Conservation (phyloP, 2,888 invertebrate genomes). For the Stenolophus ochropezus region DNA sequence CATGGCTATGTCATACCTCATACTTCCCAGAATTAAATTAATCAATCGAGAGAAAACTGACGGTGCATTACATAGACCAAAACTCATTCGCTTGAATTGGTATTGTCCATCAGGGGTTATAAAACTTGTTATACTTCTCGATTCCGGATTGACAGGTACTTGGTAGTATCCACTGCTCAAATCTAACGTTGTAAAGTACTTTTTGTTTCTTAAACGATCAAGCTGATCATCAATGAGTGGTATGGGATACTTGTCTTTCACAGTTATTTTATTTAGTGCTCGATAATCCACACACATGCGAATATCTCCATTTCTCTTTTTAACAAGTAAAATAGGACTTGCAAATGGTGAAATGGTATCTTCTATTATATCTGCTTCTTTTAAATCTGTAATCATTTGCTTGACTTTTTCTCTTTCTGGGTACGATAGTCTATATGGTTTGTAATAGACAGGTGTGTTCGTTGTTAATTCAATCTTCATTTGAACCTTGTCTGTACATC, state of each 20-base stretch:
- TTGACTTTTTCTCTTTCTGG: too few relatives aligned
- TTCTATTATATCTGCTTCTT: conserved; percentile 61
- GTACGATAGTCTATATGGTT: too few relatives aligned
- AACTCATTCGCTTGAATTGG: conserved; percentile 67
- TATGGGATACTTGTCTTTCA: conserved; percentile 66
- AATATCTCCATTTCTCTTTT: conserved; percentile 64
- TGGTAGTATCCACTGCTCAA: conserved; percentile 67
- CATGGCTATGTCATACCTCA: background rate
- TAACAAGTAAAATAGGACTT: conserved; percentile 61
- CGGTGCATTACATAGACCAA: conserved; percentile 68
- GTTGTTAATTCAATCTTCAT: too few relatives aligned
- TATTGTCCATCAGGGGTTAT: conserved; percentile 67
- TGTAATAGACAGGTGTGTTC: too few relatives aligned
- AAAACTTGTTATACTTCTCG: conserved; percentile 66
- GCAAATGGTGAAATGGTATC: conserved; percentile 65
- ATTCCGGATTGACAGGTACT: conserved; percentile 65
- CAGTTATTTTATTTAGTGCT: conserved; percentile 65
- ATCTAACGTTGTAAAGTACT: conserved; percentile 66
- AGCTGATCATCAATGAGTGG: conserved; percentile 67
- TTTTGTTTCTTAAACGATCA: conserved; percentile 63
- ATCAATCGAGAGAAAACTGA: conserved; percentile 67
- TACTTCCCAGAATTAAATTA: conserved; percentile 27
- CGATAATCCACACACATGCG: conserved; percentile 66
- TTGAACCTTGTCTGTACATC: too few relatives aligned
- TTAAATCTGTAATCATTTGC: conserved; percentile 52